Conservation (phyloP, 2,888 invertebrate species). For the Ennomos erosarius region DNA sequence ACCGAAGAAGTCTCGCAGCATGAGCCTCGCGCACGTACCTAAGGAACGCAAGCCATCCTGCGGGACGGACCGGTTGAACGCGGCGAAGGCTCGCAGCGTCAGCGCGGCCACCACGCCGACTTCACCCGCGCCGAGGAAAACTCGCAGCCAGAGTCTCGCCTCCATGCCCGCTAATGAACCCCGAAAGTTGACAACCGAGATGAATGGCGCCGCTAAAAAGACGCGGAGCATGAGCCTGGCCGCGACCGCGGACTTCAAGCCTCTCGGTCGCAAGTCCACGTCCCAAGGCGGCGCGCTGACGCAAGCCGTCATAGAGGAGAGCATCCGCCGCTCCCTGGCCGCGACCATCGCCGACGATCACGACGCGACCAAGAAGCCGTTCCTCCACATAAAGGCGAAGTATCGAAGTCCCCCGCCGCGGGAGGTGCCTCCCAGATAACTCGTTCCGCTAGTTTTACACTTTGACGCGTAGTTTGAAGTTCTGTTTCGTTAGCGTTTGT, state of each 20-base stretch:
- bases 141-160: conserved; percentile 75
- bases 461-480: conserved; percentile 50
- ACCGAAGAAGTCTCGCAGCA: conserved; percentile 77
- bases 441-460: conserved; percentile 69
- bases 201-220: conserved; percentile 63
- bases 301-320: conserved; percentile 80
- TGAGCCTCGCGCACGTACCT: conserved; percentile 64
- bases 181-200: conserved; percentile 53
- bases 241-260: conserved; percentile 55
- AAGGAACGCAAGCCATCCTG: conserved; percentile 62
- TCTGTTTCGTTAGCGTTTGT: conserved; percentile 50
- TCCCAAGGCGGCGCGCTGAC: conserved; percentile 62
- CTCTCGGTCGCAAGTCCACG: conserved; percentile 58
- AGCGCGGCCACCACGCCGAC: conserved; percentile 64
- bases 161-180: conserved; percentile 67
- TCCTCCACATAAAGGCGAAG: conserved; percentile 90
- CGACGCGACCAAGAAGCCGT: conserved; percentile 78
- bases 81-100: conserved; percentile 52
- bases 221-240: conserved; percentile 78
- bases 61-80: conserved; percentile 66
- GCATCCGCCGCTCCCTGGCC: conserved; percentile 73
- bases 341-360: conserved; percentile 70
- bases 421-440: conserved; percentile 85
- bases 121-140: conserved; percentile 49
- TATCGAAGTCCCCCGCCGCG: conserved; percentile 89